Base-by-base conservation (phyloP, 2,888 invertebrate genomes). In the Drosophila bunnanda region DNA sequence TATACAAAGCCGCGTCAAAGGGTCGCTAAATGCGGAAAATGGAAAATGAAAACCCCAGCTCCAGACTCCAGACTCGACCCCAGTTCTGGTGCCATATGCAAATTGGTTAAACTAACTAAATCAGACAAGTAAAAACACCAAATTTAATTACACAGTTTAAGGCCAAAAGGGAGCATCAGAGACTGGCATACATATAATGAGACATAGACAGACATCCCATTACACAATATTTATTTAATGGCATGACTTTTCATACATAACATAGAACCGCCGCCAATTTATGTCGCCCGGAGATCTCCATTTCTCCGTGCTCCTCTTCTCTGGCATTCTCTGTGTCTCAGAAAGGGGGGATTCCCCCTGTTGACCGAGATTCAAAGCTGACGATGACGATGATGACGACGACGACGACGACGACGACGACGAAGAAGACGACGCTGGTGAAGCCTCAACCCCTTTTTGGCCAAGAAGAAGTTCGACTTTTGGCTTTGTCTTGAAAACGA, bases 221-320 rank as follows among this genome's bases (percentile, higher is more conserved):
- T 86, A 75, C 67, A 84, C 75, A 85, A 85, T 88, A 82, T 79
- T 72, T 66, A 79, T 79, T 85, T 77, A 66, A 79, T 82, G 80
- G 82, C 80, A 81, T 88, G 88, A 84, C 76, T 84, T 78, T 81
- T 81, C 80, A 77, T 79, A 76, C 59, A 55, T 39, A 25, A 74
- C 59, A 57, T 41, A 28, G 46, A 52, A 52, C 34, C 65, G 74
- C 58, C 73, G 70, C 68, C 73, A 78, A 74, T 84, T 79, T 72
- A 74, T 81, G 67, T 70, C 68, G 82, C 61, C 56, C 65, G 70
- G 53, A 58, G 67, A 12, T 34, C 34, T 32, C 20, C 36, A 43
- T 22, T 13, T 41, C 4, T 25, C 50, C n/a, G n/a, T n/a, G n/a
- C n/a, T 3, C 20, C 15, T 13, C 17, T 43, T 15, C 15, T 17